Evolutionary conservation across 2,888 invertebrate species (phyloP).

Genomic region (Homarus gammarus): DNA sequence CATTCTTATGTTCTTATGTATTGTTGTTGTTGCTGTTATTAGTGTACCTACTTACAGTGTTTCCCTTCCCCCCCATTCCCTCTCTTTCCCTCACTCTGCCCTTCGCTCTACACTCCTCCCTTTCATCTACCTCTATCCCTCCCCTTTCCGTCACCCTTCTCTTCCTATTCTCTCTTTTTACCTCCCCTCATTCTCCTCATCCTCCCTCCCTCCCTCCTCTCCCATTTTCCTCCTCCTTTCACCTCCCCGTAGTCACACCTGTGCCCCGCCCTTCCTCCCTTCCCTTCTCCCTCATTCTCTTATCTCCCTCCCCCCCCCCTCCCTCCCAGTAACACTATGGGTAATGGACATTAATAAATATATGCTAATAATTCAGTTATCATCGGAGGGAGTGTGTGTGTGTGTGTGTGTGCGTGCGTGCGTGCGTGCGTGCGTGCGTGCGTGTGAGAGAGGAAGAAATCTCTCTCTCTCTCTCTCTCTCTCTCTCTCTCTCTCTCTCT

Average conservation of each 20-base stretch:
- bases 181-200: background rate
- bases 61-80: background rate
- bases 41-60: too few relatives aligned
- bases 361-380: constrained; percentile 37
- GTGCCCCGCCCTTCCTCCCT: background rate
- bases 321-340: background rate
- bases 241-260: too few relatives aligned
- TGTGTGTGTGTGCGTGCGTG: too few relatives aligned
- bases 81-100: background rate
- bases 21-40: too few relatives aligned
- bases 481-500: too few relatives aligned
- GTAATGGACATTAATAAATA: constrained; percentile 44
- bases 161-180: background rate
- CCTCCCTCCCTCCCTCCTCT: background rate
- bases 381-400: constrained; percentile 13
- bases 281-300: background rate
- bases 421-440: too few relatives aligned
- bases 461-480: too few relatives aligned
- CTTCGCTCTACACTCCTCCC: background rate
- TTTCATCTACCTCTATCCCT: background rate
- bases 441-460: too few relatives aligned
- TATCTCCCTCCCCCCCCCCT: background rate
- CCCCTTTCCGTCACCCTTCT: background rate
- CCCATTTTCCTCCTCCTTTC: background rate
- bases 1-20: too few relatives aligned